A percentile compares a stretch with the other conserved stretches of the same genome.
Conservation (phyloP, 2,888 invertebrate species). For the Pseudococcus longispinus region DNA sequence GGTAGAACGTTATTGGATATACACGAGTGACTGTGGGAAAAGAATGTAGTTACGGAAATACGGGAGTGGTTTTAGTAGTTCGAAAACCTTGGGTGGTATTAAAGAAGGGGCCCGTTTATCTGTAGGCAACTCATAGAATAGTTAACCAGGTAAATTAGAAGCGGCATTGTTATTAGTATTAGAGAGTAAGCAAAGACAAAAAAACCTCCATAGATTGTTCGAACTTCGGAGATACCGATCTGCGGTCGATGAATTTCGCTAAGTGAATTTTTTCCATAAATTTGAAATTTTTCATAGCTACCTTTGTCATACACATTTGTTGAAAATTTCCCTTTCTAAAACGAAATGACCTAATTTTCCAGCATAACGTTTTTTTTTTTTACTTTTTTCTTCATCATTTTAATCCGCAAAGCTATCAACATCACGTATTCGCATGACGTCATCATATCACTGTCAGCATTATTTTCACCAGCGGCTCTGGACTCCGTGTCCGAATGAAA, state of each 20-base stretch:
- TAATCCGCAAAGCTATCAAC: slow-evolving; percentile 23
- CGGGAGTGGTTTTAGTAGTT: slow-evolving; percentile 42
- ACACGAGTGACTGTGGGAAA: slow-evolving; percentile 32
- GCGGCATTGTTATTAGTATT: slow-evolving; percentile 35
- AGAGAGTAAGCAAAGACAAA: slow-evolving; percentile 30
- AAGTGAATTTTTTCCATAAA: background rate
- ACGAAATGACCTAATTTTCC: background rate
- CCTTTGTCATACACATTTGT: background rate
- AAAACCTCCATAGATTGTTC: background rate
- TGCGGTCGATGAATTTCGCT: background rate
- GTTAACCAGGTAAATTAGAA: slow-evolving; percentile 38
- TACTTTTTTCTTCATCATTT: background rate
- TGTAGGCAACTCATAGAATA: slow-evolving; percentile 17
- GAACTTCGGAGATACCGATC: background rate
- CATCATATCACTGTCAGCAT: background rate
- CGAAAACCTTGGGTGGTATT: slow-evolving; percentile 49
- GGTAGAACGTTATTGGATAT: slow-evolving; percentile 25
- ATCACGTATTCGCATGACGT: slow-evolving; percentile 29
- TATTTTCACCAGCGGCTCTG: slow-evolving; percentile 19
- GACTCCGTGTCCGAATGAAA: slow-evolving; percentile 24
- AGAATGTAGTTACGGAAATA: slow-evolving; percentile 52
- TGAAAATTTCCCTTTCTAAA: background rate
- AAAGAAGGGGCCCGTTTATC: slow-evolving; percentile 29
- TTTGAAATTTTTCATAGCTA: background rate
- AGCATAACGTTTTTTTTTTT: background rate